Evolutionary conservation across 2,797 vertebrate species (phyloP), one percentile per base, ranked within the genome.

Genomic region (Lateolabrax maculatus): DNA sequence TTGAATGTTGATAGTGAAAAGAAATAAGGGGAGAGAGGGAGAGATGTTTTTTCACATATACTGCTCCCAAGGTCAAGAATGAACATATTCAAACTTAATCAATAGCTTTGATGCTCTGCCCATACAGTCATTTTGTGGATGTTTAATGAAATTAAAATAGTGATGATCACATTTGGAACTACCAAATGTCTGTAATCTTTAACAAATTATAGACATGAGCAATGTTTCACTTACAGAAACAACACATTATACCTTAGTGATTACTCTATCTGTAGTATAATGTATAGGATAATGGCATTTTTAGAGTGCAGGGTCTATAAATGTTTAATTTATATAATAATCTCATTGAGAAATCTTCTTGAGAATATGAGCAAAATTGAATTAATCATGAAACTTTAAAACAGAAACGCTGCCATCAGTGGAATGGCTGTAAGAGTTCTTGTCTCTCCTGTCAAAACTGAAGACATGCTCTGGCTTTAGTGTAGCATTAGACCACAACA

Each of bases 381-480:
- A 63, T 72, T 34, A 72, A 65, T 60, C 11, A 49, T 46, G 16
- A 49, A 51, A 16, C 48, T 39, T 68, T 44, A 36, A 67, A 81
- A 66, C n/a, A 72, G 29, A 69, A 71, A 41, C 16, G 23, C 9
- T 12, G 31, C 18, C 9, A 27, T 79, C 39, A 18, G 34, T 21
- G 27, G 64, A 49, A 36, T 16, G 9, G 15, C 21, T 27, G 34
- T 16, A 36, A 36, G 37, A 76, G 16, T 55, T 29, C 75, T 36
- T 25, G 29, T 48, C 23, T 34, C 31, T 67, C 52, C 19, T 65
- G 36, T 83, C 19, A 27, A 31, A 53, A 62, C 44, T 57, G 3
- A n/a, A 55, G 31, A 21, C 25, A 9, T 5, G 18, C 3, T 56
- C 41, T 31, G 9, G 3, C 11, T 52, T 39, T 7, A 36, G 6